A percentile compares a stretch with the other conserved stretches of the same genome.
These are phyloP conservation scores for Artemia sp. DNA, from an alignment of 2,888 invertebrate species.

Conservation along the genomic window DNA sequence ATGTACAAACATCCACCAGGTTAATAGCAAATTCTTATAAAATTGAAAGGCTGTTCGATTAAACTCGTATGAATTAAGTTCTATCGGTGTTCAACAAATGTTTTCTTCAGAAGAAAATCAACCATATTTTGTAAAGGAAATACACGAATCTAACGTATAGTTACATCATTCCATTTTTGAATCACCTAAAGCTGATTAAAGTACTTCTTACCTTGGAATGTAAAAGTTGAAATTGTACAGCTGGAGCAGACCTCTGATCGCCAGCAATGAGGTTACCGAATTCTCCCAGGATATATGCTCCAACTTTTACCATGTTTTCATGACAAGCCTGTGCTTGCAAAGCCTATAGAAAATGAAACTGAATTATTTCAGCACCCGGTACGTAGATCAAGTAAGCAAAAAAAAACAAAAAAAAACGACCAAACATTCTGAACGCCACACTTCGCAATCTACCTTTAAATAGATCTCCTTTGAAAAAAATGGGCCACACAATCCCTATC, in stretches of 20 bases:
- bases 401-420: neutral
- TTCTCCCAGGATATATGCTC: slow-evolving; percentile 95
- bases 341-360: slow-evolving; percentile 40
- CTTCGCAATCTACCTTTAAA: too few species aligned
- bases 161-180: too few species aligned
- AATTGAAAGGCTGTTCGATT: neutral
- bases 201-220: slow-evolving; percentile 59
- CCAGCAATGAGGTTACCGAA: slow-evolving; percentile 99
- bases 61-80: too few species aligned
- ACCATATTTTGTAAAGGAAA: too few species aligned
- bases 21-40: neutral
- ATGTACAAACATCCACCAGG: too few species aligned
- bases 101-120: too few species aligned
- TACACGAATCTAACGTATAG: too few species aligned
- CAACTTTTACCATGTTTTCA: slow-evolving; percentile 99
- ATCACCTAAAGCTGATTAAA: too few species aligned
- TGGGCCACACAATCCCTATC: too few species aligned
- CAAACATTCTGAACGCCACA: slow-evolving; percentile 18
- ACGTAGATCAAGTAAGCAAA: neutral
- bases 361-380: neutral
- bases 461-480: too few species aligned
- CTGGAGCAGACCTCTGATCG: slow-evolving; percentile 87
- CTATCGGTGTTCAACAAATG: too few species aligned
- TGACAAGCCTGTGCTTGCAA: slow-evolving; percentile 97
- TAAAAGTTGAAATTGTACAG: slow-evolving; percentile 90